A percentile compares a stretch with the other conserved stretches of the same genome.
Evolutionary conservation across 2,888 invertebrate genomes (phyloP).

Genomic region (Alsophila aescularia): DNA sequence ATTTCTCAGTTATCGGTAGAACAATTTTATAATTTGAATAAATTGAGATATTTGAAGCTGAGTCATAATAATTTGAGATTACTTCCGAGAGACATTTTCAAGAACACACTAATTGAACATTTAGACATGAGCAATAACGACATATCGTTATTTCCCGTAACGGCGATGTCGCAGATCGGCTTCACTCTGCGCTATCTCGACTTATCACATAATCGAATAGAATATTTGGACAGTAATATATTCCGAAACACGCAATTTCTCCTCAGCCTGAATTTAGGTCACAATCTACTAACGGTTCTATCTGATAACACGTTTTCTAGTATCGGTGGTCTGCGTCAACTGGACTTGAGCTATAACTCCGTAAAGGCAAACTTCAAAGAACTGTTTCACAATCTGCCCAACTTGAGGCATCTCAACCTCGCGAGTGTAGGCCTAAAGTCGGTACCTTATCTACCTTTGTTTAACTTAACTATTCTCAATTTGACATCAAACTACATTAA

Average conservation of each 20-base stretch:
- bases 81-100: conserved; percentile 90
- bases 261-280: conserved; percentile 89
- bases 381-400: conserved; percentile 93
- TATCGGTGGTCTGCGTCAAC: conserved; percentile 89
- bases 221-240: conserved; percentile 94
- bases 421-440: conserved; percentile 90
- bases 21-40: conserved; percentile 91
- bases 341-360: conserved; percentile 92
- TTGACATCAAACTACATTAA: conserved; percentile 91
- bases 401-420: conserved; percentile 90
- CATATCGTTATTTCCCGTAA: conserved; percentile 91
- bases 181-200: conserved; percentile 91
- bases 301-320: conserved; percentile 95
- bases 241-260: conserved; percentile 93
- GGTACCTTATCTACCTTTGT: conserved; percentile 90
- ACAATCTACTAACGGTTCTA: conserved; percentile 92
- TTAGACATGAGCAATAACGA: conserved; percentile 92
- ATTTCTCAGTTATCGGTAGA: conserved; percentile 91
- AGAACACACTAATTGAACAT: conserved; percentile 91
- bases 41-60: conserved; percentile 89
- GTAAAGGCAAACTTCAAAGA: conserved; percentile 94
- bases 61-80: conserved; percentile 89
- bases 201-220: conserved; percentile 91
- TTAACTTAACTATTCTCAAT: conserved; percentile 91
- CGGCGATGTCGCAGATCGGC: conserved; percentile 91